Conservation (phyloP, 2,113 vertebrate species). For the Scortum barcoo region DNA sequence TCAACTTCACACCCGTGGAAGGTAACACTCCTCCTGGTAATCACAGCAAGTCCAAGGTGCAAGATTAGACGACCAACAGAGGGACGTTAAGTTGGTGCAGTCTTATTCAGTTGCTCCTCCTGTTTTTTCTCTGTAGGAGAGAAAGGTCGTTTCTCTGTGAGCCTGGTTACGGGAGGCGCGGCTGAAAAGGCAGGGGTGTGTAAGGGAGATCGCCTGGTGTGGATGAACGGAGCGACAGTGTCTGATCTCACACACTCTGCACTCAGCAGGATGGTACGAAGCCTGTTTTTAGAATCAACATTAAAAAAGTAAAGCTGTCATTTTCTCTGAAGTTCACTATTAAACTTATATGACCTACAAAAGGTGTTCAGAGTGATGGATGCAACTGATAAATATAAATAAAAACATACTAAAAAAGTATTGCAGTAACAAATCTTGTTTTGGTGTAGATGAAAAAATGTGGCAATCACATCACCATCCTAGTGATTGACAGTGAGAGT, state of each 20-base stretch:
- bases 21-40: constrained; percentile 57
- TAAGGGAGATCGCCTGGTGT: constrained; percentile 87
- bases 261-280: constrained; percentile 87
- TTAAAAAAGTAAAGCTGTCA: neutral
- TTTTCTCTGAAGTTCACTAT: neutral
- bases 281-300: neutral
- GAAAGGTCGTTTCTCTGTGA: constrained; percentile 86
- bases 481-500: constrained; percentile 88
- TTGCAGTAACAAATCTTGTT: neutral
- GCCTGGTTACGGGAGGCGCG: constrained; percentile 80
- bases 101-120: neutral
- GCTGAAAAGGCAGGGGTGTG: constrained; percentile 89
- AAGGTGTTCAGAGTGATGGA: neutral
- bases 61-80: neutral
- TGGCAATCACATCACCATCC: constrained; percentile 85
- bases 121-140: constrained; percentile 76
- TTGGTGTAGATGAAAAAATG: constrained; percentile 87
- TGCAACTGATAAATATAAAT: neutral
- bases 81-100: neutral
- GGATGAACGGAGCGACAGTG: constrained; percentile 88
- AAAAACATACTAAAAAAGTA: neutral
- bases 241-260: constrained; percentile 81
- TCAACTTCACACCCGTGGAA: constrained; percentile 81
- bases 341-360: neutral
- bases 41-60: neutral